A percentile compares a stretch with the other conserved stretches of the same genome.
phyloP scores from a whole-genome alignment of 1,140 invertebrate species.

The Lepidotrigona ventralis region DNA sequence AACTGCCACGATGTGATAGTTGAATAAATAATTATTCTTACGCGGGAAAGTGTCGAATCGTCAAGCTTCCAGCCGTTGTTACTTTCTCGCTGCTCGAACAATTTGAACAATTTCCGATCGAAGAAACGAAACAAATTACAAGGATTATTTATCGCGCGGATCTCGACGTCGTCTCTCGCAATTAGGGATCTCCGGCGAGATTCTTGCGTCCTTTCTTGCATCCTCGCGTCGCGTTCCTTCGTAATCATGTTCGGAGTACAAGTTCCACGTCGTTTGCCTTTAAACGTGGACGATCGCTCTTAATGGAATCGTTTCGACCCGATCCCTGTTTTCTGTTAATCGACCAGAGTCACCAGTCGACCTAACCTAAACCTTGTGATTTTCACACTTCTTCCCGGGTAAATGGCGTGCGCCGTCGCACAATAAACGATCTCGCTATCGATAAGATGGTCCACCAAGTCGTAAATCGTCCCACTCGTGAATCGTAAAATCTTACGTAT shows the following conservation, averaged over 20 bases:
- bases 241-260: slow-evolving; percentile 54
- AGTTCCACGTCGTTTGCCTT: slow-evolving; percentile 49
- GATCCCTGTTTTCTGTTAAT: slow-evolving; percentile 35
- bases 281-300: slow-evolving; percentile 46
- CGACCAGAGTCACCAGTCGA: slow-evolving; percentile 35
- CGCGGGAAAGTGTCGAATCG: no score
- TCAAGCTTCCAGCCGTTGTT: no score
- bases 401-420: background rate
- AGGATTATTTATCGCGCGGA: background rate
- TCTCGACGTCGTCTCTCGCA: slow-evolving; percentile 26
- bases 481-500: slow-evolving; percentile 11
- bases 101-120: no score
- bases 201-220: slow-evolving; percentile 6
- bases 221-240: slow-evolving; percentile 30
- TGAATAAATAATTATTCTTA: no score
- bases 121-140: background rate
- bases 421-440: slow-evolving; percentile 23
- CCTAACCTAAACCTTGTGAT: background rate
- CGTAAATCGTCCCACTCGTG: slow-evolving; percentile 17
- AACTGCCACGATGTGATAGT: no score
- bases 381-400: slow-evolving; percentile 36
- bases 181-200: slow-evolving; percentile 3
- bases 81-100: no score
- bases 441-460: slow-evolving; percentile 22
- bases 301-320: slow-evolving; percentile 53